Conservation (phyloP, 2,888 invertebrate species). For the Drosophila subquinaria region DNA sequence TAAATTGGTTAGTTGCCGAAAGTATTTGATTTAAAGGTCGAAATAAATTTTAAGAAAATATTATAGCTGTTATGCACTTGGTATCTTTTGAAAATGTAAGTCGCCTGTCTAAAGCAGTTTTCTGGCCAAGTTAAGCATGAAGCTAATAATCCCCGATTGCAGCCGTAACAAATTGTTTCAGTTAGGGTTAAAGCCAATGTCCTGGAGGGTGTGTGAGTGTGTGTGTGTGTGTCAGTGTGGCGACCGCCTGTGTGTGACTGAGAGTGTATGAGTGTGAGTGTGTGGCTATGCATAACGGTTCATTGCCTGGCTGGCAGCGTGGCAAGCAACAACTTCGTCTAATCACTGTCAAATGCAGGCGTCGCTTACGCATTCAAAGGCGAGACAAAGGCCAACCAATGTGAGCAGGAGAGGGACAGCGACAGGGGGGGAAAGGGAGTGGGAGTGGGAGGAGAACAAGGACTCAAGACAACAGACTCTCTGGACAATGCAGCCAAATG, state of each 20-base stretch:
- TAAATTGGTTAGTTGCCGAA: background rate
- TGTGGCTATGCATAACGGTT: slow-evolving; percentile 71
- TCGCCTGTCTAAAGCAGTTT: background rate
- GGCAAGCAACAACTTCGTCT: slow-evolving; percentile 66
- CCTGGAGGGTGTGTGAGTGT: slow-evolving; percentile 17
- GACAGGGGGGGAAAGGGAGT: background rate
- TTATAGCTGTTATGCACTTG: background rate
- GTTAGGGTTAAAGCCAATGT: slow-evolving; percentile 50
- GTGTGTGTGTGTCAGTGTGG: slow-evolving; percentile 55
- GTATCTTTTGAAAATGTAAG: background rate
- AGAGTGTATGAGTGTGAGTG: slow-evolving; percentile 21
- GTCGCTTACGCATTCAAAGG: slow-evolving; percentile 76
- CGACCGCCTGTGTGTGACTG: slow-evolving; percentile 44
- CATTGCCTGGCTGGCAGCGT: slow-evolving; percentile 62
- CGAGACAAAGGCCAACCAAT: slow-evolving; percentile 64
- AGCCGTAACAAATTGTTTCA: slow-evolving; percentile 27
- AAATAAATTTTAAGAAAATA: background rate
- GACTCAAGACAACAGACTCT: slow-evolving; percentile 52
- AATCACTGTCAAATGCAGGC: slow-evolving; percentile 85
- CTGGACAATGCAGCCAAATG: slow-evolving; percentile 41
- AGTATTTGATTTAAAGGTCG: background rate
- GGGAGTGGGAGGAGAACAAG: background rate
- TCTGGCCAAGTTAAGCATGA: slow-evolving; percentile 13
- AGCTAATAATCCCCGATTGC: slow-evolving; percentile 34
- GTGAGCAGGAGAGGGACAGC: slow-evolving; percentile 6